A percentile compares a stretch with the other conserved stretches of the same genome.
These are phyloP conservation scores for Tapirus terrestris DNA, from an alignment of 2,113 vertebrate species.

Conservation along the genomic window DNA sequence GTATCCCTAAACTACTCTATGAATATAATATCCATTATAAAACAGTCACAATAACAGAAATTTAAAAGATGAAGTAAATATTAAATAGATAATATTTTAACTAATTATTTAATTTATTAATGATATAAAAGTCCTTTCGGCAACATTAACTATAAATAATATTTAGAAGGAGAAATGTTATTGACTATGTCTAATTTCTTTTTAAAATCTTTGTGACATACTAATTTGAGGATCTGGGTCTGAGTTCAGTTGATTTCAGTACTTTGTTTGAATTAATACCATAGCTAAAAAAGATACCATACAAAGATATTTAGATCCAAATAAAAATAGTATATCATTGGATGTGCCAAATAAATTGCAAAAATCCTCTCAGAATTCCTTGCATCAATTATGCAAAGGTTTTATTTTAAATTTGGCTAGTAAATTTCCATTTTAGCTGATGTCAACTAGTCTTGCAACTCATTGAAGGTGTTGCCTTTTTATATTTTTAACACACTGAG, in stretches of 20 bases:
- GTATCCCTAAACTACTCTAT: background rate
- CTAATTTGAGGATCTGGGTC: background rate
- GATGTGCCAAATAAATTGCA: background rate
- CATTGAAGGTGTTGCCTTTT: background rate
- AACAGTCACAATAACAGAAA: background rate
- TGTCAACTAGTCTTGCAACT: background rate
- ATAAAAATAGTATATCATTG: background rate
- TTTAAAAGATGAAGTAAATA: background rate
- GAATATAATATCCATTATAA: background rate
- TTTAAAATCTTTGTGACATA: background rate
- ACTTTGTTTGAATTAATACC: background rate
- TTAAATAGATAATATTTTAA: background rate
- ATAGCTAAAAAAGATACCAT: background rate
- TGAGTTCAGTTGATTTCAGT: background rate
- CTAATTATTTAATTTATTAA: slow-evolving; percentile 1
- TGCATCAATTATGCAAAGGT: background rate
- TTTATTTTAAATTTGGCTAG: background rate
- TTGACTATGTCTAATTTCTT: background rate
- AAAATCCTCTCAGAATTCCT: background rate
- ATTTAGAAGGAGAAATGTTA: background rate
- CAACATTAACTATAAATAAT: background rate
- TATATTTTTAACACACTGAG: background rate
- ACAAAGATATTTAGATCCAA: slow-evolving; percentile 22
- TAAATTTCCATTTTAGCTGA: background rate
- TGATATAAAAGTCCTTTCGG: background rate